phyloP scores from a whole-genome alignment of 2,888 invertebrate species.

The Tanypteryx hageni region DNA sequence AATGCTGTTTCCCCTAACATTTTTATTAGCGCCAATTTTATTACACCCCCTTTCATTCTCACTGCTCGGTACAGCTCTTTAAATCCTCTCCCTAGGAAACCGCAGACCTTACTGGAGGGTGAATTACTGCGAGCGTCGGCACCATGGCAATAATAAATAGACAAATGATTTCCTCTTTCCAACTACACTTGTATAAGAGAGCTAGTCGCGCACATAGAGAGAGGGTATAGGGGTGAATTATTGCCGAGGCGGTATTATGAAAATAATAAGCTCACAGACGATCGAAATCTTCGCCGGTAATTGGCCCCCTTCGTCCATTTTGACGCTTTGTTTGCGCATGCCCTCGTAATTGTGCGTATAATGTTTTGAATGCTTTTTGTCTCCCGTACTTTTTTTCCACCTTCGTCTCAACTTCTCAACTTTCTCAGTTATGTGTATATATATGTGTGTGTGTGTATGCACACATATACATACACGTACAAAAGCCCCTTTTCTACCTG shows the following conservation, averaged over 20 bases:
- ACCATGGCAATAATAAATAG: neutral
- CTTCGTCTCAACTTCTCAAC: no score
- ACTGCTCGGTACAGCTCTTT: neutral
- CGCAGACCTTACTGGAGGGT: neutral
- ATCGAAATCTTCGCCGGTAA: neutral
- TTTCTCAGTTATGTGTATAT: neutral
- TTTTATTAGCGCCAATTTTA: neutral
- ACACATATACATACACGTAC: neutral
- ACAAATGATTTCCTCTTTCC: neutral
- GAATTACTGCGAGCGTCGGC: neutral
- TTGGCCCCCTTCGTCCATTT: neutral
- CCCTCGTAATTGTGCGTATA: neutral
- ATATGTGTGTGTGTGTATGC: no score
- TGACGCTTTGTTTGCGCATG: neutral
- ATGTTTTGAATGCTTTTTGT: neutral
- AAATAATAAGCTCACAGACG: no score
- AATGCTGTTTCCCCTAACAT: neutral
- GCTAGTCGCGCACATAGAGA: no score
- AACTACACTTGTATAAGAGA: no score
- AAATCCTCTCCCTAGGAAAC: neutral
- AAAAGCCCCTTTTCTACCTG: neutral
- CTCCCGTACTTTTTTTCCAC: neutral
- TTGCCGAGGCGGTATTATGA: no score
- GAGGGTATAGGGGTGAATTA: no score
- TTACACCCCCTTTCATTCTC: no score